Evolutionary conservation across 2,888 invertebrate species (phyloP), one percentile per base, ranked within the genome.

Genomic region (Alviniconcha strummeri): DNA sequence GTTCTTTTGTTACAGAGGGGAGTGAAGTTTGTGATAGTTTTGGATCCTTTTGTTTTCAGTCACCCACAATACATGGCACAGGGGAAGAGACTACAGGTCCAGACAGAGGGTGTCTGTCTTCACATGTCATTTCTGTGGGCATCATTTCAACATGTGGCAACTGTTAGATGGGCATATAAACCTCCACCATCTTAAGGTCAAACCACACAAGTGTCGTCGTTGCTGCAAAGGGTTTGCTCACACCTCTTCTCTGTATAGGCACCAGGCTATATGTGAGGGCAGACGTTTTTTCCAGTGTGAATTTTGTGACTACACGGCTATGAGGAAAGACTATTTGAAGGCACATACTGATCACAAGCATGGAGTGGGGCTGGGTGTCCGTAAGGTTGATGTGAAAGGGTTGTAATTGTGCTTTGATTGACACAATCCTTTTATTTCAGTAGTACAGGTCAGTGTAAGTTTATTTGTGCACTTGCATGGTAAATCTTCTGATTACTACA

Each of bases 161-260:
- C 77, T 84, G 60, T 83, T 84, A 69, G 86, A 86, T 55, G 86
- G 86, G 11, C 86, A 86, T 75, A 67, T 86, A n/a, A 86, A 86
- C 79, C 79, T 76, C 52, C 84, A 86, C 17, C 86, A 86, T 71
- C 75, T 86, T 54, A 84, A 86, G 60, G 78, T 80, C 64, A 86
- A 86, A 81, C 86, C 86, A 5, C 84, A 80, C 82, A 81, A 84
- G 60, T 86, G 86, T 36, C 36, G 60, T 15, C 78, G 74, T 13
- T 86, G 86, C 57, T n/a, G 64, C 36, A 86, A 84, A 84, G 83
- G 81, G 54, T 86, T 86, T 84, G 86, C 86, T 17, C 84, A 86
- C 79, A 76, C 77, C 5, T 82, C 82, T 5, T 82, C 77, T 19
- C 36, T 82, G 57, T 82, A 82, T 69, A 60, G 82, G n/a, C 82